Evolutionary conservation across 1,140 invertebrate species (phyloP), one percentile per base, ranked within the genome.

Genomic region (Andricus grossulariae): DNA sequence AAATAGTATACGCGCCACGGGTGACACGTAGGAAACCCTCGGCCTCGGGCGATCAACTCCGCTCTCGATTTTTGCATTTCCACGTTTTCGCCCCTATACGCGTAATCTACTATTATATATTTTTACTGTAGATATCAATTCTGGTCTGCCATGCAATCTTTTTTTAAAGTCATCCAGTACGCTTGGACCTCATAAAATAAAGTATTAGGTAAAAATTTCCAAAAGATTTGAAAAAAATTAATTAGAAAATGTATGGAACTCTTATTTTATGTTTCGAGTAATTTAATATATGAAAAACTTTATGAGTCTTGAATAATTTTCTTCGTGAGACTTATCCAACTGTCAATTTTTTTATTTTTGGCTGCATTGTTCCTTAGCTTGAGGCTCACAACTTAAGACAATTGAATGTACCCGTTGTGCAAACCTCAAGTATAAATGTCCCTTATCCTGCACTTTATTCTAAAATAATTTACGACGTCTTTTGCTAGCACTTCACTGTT

Each of bases 1-100:
- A n/a, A n/a, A n/a, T n/a, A n/a, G 3, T 25, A 25, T 25, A 25
- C 3, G 3, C 3, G 3, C 3, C 1, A 2, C 1, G 1, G 3
- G 3, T 25, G 25, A 1, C 3, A 25, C 1, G 1, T 3, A 3
- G 25, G 3, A 2, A 1, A 3, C 1, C 1, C 3, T 1, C 25
- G 1, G 3, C 1, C 3, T 3, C 3, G 25, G 3, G 3, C 1
- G 3, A 2, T 25, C 3, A 3, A 1, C 1, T 3, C 25, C 25
- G 25, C 1, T 25, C 25, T 3, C 25, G 3, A 3, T 3, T 1
- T 2, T 2, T 2, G 1, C 25, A 3, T 3, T 1, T 1, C 3
- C 1, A 25, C 1, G 3, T 25, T 25, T 25, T 3, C 1, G 25
- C 25, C 25, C 1, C 3, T 2, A 25, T 3, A 25, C 25, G 25